Evolutionary conservation across 2,797 vertebrate genomes (phyloP), one percentile per base, ranked within the genome.

Genomic region (Peromyscus melanophrys): DNA sequence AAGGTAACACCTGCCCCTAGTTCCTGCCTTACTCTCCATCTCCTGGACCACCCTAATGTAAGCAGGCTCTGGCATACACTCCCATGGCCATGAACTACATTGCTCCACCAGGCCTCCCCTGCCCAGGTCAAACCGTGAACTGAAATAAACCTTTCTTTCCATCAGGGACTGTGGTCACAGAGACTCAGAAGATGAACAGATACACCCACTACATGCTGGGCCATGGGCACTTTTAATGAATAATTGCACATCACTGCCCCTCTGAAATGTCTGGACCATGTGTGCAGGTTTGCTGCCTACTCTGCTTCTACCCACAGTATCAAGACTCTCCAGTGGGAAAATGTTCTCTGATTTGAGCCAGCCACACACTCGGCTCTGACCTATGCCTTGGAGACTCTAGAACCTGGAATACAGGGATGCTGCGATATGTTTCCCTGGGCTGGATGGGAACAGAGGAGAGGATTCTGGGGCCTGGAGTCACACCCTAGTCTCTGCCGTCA

Each of bases 161-260:
- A 19, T 34, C 25, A 59, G 69, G 27, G 27, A 37, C 19, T 52
- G 37, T 34, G 27, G 52, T 59, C 86, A 43, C 27, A 34, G 69
- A 55, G 52, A 43, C 27, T 31, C 16, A 23, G 52, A 23, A 59
- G 69, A 43, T 31, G 29, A 57, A 59, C 4, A 61, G 17, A 75
- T 43, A 75, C 0, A 0, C 31, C 75, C 4, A 17, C n/a, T 29
- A 2, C 1, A 1, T 0, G 3, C 73, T 7, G n/a, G 37, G 1
- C 69, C 0, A 8, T 0, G 59, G 10, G 19, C 11, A 11, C 43
- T 23, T 21, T 2, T 17, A 19, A 17, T 40, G 76, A 37, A 14
- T 31, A 27, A 14, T 4, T 59, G 14, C 59, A 10, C 5, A 2
- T 31, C 29, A 11, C 59, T 13, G 0, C 40, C 52, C 23, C 52